phyloP scores from a whole-genome alignment of 23 tunicate species.

The Phallusia fumigata region DNA sequence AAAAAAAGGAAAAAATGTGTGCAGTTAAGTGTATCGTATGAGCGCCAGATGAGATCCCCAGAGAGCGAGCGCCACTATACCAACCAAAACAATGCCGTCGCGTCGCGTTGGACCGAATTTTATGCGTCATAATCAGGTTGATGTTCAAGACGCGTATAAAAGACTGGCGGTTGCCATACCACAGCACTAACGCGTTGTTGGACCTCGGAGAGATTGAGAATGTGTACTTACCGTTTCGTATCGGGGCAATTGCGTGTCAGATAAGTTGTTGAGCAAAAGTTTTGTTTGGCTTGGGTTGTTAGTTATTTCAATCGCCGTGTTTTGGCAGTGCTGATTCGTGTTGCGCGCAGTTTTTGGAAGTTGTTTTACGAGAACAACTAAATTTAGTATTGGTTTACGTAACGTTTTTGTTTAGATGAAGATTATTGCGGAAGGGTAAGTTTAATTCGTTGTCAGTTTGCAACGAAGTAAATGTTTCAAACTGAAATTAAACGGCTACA shows the following conservation, averaged over 20 bases:
- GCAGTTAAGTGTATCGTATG: not conserved
- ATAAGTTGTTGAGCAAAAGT: not conserved
- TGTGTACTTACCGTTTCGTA: too few relatives aligned
- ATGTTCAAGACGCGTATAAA: slow-evolving; percentile 7
- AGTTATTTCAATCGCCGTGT: not conserved
- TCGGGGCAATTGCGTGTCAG: not conserved
- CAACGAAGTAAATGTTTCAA: too few relatives aligned
- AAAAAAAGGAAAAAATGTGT: too few relatives aligned
- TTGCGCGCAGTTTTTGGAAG: too few relatives aligned
- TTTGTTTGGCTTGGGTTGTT: not conserved
- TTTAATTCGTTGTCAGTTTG: too few relatives aligned
- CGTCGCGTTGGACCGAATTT: not conserved
- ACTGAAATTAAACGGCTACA: too few relatives aligned
- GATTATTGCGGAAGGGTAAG: too few relatives aligned
- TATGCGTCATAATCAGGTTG: not conserved
- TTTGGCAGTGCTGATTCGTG: too few relatives aligned
- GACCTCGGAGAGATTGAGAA: not conserved
- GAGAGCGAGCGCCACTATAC: not conserved
- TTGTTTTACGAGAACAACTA: too few relatives aligned
- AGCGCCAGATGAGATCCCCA: not conserved
- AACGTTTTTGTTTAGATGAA: too few relatives aligned
- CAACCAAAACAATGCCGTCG: slow-evolving; percentile 9
- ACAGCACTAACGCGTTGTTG: not conserved
- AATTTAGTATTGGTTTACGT: too few relatives aligned
- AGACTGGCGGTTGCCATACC: slow-evolving; percentile 2